These are phyloP conservation scores for Neolamprologus ventralis DNA, from an alignment of 2,113 vertebrate genomes.

Conservation along the genomic window DNA sequence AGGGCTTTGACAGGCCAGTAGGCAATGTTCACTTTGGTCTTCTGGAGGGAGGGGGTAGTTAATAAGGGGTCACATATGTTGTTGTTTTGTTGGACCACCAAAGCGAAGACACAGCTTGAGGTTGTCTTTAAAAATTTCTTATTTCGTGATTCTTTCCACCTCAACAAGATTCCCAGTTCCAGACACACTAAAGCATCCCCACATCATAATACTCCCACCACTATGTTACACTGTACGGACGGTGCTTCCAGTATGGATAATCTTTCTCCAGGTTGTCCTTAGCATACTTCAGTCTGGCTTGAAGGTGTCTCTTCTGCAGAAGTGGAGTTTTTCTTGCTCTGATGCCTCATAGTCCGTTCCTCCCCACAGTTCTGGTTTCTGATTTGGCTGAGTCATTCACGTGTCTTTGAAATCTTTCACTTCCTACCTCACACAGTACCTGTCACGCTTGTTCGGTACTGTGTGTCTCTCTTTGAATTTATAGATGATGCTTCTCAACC, in stretches of 20 bases:
- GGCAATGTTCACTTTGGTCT: neutral
- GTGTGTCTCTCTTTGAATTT: neutral
- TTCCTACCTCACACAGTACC: neutral
- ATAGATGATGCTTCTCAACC: neutral
- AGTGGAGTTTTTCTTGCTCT: neutral
- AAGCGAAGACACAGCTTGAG: neutral
- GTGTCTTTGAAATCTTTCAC: neutral
- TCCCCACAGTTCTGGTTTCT: neutral
- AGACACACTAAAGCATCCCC: neutral
- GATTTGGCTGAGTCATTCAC: neutral
- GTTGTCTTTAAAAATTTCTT: neutral
- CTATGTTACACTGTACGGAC: neutral
- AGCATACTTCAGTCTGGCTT: neutral
- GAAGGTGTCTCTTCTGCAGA: neutral
- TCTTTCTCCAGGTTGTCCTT: neutral
- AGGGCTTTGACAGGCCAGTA: neutral
- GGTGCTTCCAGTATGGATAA: neutral
- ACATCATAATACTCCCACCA: neutral
- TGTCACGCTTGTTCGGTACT: neutral
- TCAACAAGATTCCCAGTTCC: neutral
- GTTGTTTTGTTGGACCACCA: neutral
- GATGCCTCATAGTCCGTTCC: neutral
- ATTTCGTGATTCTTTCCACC: neutral
- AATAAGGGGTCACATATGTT: neutral
- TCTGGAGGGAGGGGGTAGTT: neutral